Base-by-base conservation (phyloP, 1,140 invertebrate species). In the Oscheius sp. region DNA sequence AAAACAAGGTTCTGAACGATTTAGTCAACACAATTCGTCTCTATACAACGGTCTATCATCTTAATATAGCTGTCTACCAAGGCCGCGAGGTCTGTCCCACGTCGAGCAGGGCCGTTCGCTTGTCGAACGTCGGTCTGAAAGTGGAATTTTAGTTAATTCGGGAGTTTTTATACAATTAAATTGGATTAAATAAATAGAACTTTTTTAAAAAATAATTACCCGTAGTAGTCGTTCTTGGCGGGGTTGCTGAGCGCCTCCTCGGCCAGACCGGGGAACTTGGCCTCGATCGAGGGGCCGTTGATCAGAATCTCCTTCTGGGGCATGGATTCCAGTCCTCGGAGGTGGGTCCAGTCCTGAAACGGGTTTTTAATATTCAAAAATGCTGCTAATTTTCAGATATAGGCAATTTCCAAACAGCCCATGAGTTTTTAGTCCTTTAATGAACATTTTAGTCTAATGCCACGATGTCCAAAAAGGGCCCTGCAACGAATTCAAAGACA, bases 61-160 rank as follows among this genome's bases (percentile, higher is more conserved):
- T 55, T 15, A 55, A 55, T 7, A 55, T 55, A 13, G 28, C 23
- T 67, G n/a, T 58, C 72, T 74, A 77, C 74, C 73, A 80, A 20
- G 78, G 78, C 55, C 79, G 61, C 23, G 65, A 46, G 20, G 79
- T 72, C 59, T 49, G 64, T 64, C 79, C 79, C 58, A 80, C 52
- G 59, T 80, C 77, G 34, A 80, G 66, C 29, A 58, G 69, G 42
- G 79, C 68, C 13, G 76, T 78, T 64, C 79, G 73, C 68, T 80
- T 80, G 55, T 63, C 52, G 63, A 76, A 80, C 34, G 61, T 79
- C 26, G 78, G 79, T 18, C 49, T 65, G 63, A 80, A 75, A 73
- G 76, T 77, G 35, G 32, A 23, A 34, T 72, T 73, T 32, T 79
- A 18, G 55, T 59, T 18, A 45, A 45, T 45, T 20, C 0, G 0